Conservation (phyloP, 2,113 vertebrate genomes). For the Anser cygnoides region DNA sequence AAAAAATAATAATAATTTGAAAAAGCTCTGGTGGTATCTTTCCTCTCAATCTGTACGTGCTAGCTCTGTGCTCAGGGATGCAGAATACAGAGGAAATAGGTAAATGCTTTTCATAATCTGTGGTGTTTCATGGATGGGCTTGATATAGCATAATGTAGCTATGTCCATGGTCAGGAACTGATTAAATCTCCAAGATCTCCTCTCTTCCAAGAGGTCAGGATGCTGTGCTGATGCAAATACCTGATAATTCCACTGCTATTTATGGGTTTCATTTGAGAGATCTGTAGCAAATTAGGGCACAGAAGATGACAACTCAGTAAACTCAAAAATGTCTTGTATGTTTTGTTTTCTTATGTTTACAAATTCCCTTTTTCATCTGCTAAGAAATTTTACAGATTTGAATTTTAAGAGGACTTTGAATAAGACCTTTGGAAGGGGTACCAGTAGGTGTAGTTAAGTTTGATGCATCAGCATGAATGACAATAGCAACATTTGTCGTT, state of each 20-base stretch:
- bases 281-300: background rate
- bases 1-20: background rate
- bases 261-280: background rate
- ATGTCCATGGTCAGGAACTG: background rate
- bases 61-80: background rate
- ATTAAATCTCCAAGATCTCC: background rate
- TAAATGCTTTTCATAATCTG: background rate
- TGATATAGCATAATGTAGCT: background rate
- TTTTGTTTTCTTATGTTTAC: background rate
- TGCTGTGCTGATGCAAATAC: background rate
- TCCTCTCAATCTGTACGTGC: background rate
- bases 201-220: background rate
- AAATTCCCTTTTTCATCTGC: background rate
- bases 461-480: background rate
- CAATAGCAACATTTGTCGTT: background rate
- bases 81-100: background rate
- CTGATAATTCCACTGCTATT: background rate
- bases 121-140: background rate
- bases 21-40: background rate
- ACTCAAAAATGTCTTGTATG: rapidly evolving
- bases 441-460: background rate
- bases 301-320: background rate
- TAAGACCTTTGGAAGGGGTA: background rate
- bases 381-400: background rate
- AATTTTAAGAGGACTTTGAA: background rate